Evolutionary conservation across 2,113 vertebrate species (phyloP).

Genomic region (Pygoscelis adeliae): DNA sequence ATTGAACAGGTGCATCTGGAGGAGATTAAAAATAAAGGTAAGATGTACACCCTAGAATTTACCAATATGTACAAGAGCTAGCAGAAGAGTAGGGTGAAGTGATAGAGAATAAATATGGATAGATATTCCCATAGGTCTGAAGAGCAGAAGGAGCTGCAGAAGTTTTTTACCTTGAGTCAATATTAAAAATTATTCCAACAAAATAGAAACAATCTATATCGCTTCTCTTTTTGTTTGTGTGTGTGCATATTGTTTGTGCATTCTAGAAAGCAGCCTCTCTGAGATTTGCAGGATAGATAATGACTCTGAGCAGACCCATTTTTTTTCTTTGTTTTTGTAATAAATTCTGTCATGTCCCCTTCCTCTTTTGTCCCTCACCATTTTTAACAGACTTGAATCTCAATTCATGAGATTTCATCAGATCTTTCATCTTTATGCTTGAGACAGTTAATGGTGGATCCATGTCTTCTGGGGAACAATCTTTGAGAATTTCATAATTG

Average conservation of each 20-base stretch:
- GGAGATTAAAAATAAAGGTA: neutral
- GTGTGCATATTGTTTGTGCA: neutral
- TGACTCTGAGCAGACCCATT: neutral
- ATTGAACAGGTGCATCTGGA: neutral
- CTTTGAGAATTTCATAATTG: neutral
- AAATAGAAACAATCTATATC: neutral
- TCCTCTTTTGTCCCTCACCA: neutral
- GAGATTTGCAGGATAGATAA: neutral
- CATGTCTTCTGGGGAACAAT: neutral
- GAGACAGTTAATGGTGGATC: neutral
- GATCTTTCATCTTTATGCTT: neutral
- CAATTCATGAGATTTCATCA: neutral
- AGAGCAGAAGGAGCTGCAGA: neutral
- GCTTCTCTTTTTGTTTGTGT: neutral
- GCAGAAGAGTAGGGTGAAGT: neutral
- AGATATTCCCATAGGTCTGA: neutral
- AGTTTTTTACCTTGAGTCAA: neutral
- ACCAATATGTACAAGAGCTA: neutral
- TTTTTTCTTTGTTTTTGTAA: neutral
- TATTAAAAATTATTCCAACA: neutral
- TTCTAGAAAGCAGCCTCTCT: neutral
- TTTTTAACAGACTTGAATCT: neutral
- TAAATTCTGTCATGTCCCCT: neutral
- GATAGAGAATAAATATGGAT: neutral
- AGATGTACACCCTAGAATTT: neutral